Evolutionary conservation across 1,140 invertebrate species (phyloP), one percentile per base, ranked within the genome.

Genomic region (Centruroides sculpturatus): DNA sequence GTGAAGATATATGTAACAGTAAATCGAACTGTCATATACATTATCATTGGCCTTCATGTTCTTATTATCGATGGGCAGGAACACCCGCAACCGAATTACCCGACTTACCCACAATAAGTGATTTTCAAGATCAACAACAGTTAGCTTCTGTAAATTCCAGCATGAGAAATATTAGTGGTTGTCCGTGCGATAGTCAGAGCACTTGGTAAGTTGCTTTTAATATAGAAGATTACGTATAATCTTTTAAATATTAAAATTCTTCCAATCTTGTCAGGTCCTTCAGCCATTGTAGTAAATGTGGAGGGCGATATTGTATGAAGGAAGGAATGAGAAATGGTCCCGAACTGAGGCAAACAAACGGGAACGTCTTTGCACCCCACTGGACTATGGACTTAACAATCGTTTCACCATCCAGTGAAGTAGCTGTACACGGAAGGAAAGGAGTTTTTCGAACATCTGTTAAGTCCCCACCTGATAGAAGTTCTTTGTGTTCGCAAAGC

Each of bases 301-400:
- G 41, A 41, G 41, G 41, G 8, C 41, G 41, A 41, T 41, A 41
- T 41, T 41, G 41, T 3, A 41, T 41, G 41, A 41, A 41, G 8
- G 41, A 41, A 41, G 41, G 5, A 41, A 41, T 8, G 41, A 41
- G 41, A 41, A 5, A 41, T 6, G 8, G 5, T 7, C 23, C 50
- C 1, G 23, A 51, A 6, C 50, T 34, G 5, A 5, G 23, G 5
- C 23, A 13, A 5, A 51, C 23, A 51, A 51, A 51, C 50, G 12
- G 12, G 3, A 13, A 51, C 11, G 41, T 41, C 5, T 81, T 82
- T 62, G 81, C 76, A 68, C 82, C 76, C 61, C 82, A 78, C 50
- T 83, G 82, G 83, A 83, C 79, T 1, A 81, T 81, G 79, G 80
- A 82, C 35, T 55, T 69, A 23, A 64, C 62, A 35, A 64, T 68